Conservation (phyloP, 2,113 vertebrate genomes). For the Clarias gariepinus region DNA sequence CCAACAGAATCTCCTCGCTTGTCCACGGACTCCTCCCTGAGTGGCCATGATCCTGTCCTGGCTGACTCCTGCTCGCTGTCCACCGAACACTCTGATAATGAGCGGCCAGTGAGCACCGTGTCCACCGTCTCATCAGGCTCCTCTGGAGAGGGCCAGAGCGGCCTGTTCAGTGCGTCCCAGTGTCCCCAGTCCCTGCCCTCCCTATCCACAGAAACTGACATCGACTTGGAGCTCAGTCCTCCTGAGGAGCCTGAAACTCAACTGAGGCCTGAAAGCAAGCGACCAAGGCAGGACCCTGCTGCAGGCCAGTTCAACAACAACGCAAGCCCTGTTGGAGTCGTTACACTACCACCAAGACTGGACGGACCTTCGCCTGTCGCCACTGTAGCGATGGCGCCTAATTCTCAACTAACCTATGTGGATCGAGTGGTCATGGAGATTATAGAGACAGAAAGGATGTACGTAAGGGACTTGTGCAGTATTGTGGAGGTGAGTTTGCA, state of each 20-base stretch:
- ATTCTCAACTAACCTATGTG: conserved; percentile 85
- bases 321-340: conserved; percentile 66
- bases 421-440: conserved; percentile 94
- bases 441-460: conserved; percentile 92
- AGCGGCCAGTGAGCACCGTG: conserved; percentile 75
- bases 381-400: conserved; percentile 64
- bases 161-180: conserved; percentile 20
- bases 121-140: conserved; percentile 79
- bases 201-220: conserved; percentile 43
- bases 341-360: conserved; percentile 33
- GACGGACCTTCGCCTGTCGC: conserved; percentile 70
- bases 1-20: conserved; percentile 75
- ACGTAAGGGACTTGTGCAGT: conserved; percentile 87
- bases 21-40: conserved; percentile 66
- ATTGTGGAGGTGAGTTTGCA: conserved; percentile 86
- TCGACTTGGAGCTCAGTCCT: conserved; percentile 72
- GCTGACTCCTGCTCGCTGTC: conserved; percentile 65
- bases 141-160: conserved; percentile 61
- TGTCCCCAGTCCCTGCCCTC: conserved; percentile 23
- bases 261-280: conserved; percentile 26
- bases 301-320: conserved; percentile 64
- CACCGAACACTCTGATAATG: conserved; percentile 67
- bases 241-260: conserved; percentile 48
- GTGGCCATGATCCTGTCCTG: conserved; percentile 75
- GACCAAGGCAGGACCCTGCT: conserved; percentile 37